phyloP scores from a whole-genome alignment of 2,888 invertebrate species.

The Drosophila pseudotalamancana region DNA sequence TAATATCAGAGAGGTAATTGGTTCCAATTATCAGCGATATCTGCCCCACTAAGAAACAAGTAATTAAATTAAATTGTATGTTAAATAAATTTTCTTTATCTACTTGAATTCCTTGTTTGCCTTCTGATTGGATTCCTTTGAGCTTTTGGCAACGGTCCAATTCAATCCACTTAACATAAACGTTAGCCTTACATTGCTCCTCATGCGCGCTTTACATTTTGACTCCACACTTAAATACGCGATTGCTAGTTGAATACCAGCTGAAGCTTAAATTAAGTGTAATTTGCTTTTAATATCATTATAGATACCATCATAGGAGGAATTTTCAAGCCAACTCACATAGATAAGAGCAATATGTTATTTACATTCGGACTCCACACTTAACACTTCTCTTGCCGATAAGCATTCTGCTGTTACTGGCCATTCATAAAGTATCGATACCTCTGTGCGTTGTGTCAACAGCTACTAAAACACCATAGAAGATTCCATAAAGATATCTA shows the following conservation, averaged over 20 bases:
- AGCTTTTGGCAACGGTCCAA: background rate
- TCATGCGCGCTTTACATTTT: background rate
- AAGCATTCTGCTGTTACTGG: too few relatives aligned
- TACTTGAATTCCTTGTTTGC: too few relatives aligned
- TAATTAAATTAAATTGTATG: background rate
- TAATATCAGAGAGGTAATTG: conserved; percentile 90
- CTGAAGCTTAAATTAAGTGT: too few relatives aligned
- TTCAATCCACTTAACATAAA: background rate
- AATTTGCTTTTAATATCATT: too few relatives aligned
- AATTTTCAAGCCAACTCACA: too few relatives aligned
- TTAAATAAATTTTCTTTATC: too few relatives aligned
- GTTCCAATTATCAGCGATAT: conserved; percentile 85
- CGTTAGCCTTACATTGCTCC: background rate
- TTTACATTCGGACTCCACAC: background rate
- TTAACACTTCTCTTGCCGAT: too few relatives aligned
- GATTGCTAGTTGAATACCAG: too few relatives aligned
- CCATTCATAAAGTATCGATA: too few relatives aligned
- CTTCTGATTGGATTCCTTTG: background rate
- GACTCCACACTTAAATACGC: background rate
- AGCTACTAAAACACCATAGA: background rate
- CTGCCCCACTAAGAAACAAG: conserved; percentile 21
- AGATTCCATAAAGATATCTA: too few relatives aligned
- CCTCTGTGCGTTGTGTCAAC: background rate
- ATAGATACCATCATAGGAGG: too few relatives aligned
- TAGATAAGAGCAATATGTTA: background rate